Conservation (phyloP, 1,140 invertebrate genomes). For the Drosophila orena region DNA sequence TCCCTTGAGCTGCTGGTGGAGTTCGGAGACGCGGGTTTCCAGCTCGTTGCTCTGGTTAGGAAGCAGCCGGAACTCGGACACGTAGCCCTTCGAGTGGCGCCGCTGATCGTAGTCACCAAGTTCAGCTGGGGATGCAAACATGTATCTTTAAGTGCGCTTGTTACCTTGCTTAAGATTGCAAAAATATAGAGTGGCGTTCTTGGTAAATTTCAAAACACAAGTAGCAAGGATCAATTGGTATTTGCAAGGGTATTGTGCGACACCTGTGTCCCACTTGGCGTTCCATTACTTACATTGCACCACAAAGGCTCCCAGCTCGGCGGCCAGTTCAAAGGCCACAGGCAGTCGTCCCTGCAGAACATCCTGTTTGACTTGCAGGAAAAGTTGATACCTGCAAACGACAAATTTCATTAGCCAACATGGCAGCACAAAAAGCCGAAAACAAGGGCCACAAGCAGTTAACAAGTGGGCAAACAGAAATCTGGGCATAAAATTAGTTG, state of each 20-base stretch:
- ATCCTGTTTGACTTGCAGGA: conserved; percentile 97
- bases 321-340: conserved; percentile 94
- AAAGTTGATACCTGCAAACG: conserved; percentile 95
- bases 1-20: conserved; percentile 90
- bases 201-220: not conserved
- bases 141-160: not conserved
- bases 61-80: conserved; percentile 98
- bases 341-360: conserved; percentile 95
- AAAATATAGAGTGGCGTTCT: not conserved
- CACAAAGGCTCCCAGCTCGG: conserved; percentile 96
- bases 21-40: conserved; percentile 94
- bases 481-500: conserved; percentile 70
- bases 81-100: conserved; percentile 95
- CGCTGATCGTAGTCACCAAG: conserved; percentile 97
- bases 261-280: not conserved
- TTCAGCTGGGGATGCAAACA: conserved; percentile 92
- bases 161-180: no score
- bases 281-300: conserved; percentile 95
- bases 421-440: conserved; percentile 3
- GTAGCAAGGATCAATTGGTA: no score
- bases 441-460: conserved; percentile 36
- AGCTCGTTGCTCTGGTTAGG: conserved; percentile 96
- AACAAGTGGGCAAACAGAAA: conserved; percentile 72
- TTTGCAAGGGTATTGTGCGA: not conserved
- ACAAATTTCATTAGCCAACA: conserved; percentile 63